Conservation (phyloP, 1,140 invertebrate genomes). For the Papilio xuthus region DNA sequence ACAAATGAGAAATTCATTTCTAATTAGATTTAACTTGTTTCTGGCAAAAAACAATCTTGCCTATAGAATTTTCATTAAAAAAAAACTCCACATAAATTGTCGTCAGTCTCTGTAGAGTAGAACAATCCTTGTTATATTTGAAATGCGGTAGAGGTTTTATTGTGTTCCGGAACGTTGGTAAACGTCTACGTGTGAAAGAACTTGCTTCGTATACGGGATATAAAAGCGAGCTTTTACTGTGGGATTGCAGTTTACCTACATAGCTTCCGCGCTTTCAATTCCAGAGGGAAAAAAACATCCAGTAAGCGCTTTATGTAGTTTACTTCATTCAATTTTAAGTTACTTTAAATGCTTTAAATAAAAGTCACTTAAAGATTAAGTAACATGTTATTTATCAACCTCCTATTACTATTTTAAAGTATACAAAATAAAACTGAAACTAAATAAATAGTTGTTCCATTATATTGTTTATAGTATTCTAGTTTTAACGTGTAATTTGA, state of each 20-base stretch:
- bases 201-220: neutral
- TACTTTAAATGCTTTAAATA: neutral
- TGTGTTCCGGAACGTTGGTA: neutral
- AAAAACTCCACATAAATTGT: neutral
- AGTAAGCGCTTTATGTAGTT: neutral
- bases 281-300: neutral
- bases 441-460: too few species aligned
- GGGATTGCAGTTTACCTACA: constrained; percentile 6
- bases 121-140: constrained; percentile 8
- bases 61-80: neutral
- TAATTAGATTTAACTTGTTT: neutral
- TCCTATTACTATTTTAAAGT: too few species aligned
- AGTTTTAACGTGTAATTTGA: neutral
- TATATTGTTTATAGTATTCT: neutral
- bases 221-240: constrained; percentile 19
- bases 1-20: neutral
- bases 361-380: neutral
- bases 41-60: neutral
- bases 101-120: neutral
- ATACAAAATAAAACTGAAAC: neutral
- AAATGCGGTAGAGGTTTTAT: constrained; percentile 15
- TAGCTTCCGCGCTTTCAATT: constrained; percentile 9
- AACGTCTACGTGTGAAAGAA: constrained; percentile 21
- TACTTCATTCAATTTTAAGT: neutral
- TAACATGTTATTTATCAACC: neutral